Evolutionary conservation across 2,113 vertebrate genomes (phyloP).

Genomic region (Petromus typicus): DNA sequence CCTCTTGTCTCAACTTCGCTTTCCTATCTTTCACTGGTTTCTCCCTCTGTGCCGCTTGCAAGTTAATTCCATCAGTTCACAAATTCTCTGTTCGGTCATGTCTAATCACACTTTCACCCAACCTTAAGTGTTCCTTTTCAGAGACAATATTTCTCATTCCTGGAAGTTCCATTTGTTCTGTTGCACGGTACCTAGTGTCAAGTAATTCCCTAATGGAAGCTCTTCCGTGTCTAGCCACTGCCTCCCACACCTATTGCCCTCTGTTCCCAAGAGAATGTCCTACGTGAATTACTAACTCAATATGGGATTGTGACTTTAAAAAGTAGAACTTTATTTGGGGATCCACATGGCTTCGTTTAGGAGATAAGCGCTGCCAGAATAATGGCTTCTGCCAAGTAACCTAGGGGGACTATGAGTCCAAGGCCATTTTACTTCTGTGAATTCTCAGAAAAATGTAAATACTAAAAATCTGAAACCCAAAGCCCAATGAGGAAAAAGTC

Average conservation of each 20-base stretch:
- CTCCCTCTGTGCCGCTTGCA: neutral
- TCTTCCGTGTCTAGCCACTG: neutral
- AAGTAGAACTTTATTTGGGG: conserved; percentile 1
- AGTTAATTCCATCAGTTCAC: neutral
- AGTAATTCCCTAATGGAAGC: neutral
- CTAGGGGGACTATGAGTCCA: neutral
- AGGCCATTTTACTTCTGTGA: neutral
- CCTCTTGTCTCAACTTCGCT: neutral
- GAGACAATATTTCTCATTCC: conserved; percentile 29
- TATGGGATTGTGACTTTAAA: neutral
- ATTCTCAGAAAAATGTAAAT: neutral
- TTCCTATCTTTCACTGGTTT: neutral
- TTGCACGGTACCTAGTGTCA: neutral
- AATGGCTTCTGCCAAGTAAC: neutral
- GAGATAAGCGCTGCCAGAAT: neutral
- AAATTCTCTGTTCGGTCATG: neutral
- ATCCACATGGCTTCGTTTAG: neutral
- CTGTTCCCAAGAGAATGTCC: neutral
- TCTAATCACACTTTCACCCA: neutral
- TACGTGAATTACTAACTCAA: neutral
- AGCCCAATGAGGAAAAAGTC: neutral
- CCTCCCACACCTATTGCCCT: neutral
- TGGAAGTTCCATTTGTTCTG: conserved; percentile 7
- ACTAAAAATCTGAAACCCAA: conserved; percentile 8
- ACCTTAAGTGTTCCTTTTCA: neutral